phyloP scores from a whole-genome alignment of 2,888 invertebrate species.

The Nesidiocoris tenuis region DNA sequence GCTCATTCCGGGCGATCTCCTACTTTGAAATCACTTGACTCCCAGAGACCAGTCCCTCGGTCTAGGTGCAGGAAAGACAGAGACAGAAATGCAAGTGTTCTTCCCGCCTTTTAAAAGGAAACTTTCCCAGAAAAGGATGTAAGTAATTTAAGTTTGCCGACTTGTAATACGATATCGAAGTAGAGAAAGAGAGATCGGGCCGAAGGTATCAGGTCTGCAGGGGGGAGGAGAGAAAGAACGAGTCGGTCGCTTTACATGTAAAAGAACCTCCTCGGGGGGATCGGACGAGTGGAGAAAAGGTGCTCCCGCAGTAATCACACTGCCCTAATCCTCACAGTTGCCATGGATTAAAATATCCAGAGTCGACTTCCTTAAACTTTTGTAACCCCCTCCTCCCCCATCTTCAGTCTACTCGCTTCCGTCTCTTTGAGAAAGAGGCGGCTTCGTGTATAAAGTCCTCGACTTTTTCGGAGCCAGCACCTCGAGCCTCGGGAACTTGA shows the following conservation, averaged over 20 bases:
- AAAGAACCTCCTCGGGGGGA: slow-evolving; percentile 14
- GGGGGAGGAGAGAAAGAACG: slow-evolving; percentile 10
- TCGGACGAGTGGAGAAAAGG: slow-evolving; percentile 13
- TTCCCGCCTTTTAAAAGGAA: slow-evolving; percentile 1
- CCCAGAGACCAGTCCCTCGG: slow-evolving; percentile 3
- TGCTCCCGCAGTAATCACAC: slow-evolving; percentile 37
- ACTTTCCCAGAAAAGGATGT: slow-evolving; percentile 37
- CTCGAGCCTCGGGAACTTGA: neutral
- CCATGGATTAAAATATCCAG: slow-evolving; percentile 36
- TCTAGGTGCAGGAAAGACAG: neutral
- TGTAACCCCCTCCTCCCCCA: neutral
- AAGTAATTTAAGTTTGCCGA: slow-evolving; percentile 41
- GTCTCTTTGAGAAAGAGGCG: neutral
- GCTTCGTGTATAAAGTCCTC: neutral
- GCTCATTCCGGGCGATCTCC: slow-evolving; percentile 32
- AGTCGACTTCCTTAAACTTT: slow-evolving; percentile 17
- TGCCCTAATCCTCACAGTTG: slow-evolving; percentile 40
- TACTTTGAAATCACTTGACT: slow-evolving; percentile 30
- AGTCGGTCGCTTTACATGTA: slow-evolving; percentile 37
- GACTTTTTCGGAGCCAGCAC: slow-evolving; percentile 20
- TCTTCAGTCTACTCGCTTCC: slow-evolving; percentile 7
- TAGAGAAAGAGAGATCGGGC: slow-evolving; percentile 21
- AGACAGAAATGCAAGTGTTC: neutral
- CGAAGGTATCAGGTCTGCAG: neutral
- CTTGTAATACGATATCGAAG: slow-evolving; percentile 42